Percentiles rank a stretch among this genome's conserved stretches.
Conservation (phyloP, 2,797 vertebrate genomes). For the Catamblyrhynchus diadema region DNA sequence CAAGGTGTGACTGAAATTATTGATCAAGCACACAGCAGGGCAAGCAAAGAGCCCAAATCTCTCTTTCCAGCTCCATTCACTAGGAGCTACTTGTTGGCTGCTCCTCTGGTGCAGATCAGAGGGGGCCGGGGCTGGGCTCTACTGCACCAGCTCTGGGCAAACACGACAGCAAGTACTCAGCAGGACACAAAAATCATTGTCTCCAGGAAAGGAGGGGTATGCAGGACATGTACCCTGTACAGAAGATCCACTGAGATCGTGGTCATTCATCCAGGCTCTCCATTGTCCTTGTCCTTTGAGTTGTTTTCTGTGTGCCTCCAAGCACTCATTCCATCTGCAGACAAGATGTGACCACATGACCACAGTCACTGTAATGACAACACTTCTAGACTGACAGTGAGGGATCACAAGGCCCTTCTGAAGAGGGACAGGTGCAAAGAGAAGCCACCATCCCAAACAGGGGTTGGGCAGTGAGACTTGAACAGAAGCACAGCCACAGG, state of each 20-base stretch:
- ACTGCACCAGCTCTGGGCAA: not conserved
- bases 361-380: not conserved
- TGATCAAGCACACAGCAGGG: not conserved
- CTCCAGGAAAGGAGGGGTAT: not conserved
- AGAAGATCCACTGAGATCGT: not conserved
- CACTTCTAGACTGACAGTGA: not conserved
- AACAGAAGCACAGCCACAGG: not conserved
- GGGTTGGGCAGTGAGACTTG: not conserved
- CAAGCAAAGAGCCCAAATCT: not conserved
- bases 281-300: not conserved
- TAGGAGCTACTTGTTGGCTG: not conserved
- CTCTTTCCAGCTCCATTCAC: not conserved
- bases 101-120: rapidly evolving
- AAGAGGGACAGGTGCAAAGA: not conserved
- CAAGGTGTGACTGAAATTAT: not conserved
- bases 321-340: not conserved
- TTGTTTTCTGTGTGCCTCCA: not conserved
- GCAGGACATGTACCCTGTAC: not conserved
- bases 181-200: not conserved
- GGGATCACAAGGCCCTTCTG: not conserved
- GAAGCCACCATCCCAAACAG: not conserved
- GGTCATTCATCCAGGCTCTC: not conserved
- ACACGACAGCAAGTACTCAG: not conserved
- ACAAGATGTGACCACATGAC: not conserved
- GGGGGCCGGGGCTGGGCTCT: not conserved